Percentiles rank a stretch among this genome's conserved stretches.
phyloP scores from a whole-genome alignment of 2,888 invertebrate species.

The Dryomyza anilis region DNA sequence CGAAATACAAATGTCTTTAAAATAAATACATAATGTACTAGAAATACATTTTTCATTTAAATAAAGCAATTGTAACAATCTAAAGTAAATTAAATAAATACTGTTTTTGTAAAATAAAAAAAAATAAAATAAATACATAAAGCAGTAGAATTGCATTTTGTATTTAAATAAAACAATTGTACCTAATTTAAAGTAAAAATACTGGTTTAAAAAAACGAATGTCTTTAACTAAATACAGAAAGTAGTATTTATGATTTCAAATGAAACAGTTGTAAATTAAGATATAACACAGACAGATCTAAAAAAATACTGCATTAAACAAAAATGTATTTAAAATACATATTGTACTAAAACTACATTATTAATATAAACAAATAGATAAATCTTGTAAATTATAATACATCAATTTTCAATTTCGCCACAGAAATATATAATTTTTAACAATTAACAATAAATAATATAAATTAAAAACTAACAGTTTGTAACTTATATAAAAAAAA shows the following conservation, averaged over 20 bases:
- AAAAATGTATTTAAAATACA: neutral
- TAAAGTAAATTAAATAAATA: too few relatives aligned
- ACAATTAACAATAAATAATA: neutral
- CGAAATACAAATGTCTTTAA: too few relatives aligned
- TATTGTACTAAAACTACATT: neutral
- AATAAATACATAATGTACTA: too few relatives aligned
- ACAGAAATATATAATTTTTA: neutral
- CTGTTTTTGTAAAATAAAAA: neutral
- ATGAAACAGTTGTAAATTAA: neutral
- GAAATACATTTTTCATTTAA: too few relatives aligned
- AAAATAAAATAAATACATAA: neutral
- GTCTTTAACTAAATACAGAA: neutral
- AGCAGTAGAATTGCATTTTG: too few relatives aligned
- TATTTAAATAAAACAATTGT: neutral
- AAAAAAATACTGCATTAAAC: neutral
- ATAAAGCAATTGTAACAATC: too few relatives aligned
- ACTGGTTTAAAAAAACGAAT: neutral
- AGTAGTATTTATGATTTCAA: neutral
- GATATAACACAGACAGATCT: neutral
- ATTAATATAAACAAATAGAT: neutral
- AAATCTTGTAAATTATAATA: neutral
- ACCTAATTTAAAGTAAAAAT: neutral
- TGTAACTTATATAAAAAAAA: constrained; percentile 13
- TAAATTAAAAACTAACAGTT: neutral
- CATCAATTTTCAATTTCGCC: neutral